Percentiles rank a stretch among this genome's conserved stretches.
phyloP scores from a whole-genome alignment of 1,140 invertebrate species.

The Musca domestica region DNA sequence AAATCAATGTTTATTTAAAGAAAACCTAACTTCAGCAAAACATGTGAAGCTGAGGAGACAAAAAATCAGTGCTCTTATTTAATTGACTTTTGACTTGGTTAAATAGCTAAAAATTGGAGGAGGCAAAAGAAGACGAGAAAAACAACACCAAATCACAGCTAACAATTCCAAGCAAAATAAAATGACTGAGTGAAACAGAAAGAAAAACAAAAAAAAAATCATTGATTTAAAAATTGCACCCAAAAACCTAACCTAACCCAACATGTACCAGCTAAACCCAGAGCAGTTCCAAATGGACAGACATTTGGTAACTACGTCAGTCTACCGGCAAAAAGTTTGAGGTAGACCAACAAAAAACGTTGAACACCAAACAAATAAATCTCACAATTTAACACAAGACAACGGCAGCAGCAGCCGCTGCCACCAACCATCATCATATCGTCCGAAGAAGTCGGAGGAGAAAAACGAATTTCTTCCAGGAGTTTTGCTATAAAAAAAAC shows the following conservation, averaged over 20 bases:
- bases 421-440: background rate
- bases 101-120: too few relatives aligned
- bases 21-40: slow-evolving; percentile 1
- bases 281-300: background rate
- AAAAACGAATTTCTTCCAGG: background rate
- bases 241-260: slow-evolving; percentile 14
- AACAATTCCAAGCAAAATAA: background rate
- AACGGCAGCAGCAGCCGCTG: background rate
- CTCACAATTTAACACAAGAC: slow-evolving; percentile 16
- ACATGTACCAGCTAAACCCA: too few relatives aligned
- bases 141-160: slow-evolving; percentile 7
- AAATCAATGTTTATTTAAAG: slow-evolving; percentile 15
- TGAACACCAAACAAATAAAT: slow-evolving; percentile 3
- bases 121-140: too few relatives aligned
- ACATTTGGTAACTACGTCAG: background rate
- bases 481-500: background rate
- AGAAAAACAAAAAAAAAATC: slow-evolving; percentile 4
- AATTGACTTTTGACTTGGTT: slow-evolving; percentile 24
- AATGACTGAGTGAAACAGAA: background rate
- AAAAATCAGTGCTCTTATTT: slow-evolving; percentile 23
- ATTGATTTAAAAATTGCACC: background rate
- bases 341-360: too few relatives aligned
- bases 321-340: background rate
- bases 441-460: background rate
- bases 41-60: background rate